Base-by-base conservation (phyloP, 1,140 invertebrate species). In the Nephotettix cincticeps region DNA sequence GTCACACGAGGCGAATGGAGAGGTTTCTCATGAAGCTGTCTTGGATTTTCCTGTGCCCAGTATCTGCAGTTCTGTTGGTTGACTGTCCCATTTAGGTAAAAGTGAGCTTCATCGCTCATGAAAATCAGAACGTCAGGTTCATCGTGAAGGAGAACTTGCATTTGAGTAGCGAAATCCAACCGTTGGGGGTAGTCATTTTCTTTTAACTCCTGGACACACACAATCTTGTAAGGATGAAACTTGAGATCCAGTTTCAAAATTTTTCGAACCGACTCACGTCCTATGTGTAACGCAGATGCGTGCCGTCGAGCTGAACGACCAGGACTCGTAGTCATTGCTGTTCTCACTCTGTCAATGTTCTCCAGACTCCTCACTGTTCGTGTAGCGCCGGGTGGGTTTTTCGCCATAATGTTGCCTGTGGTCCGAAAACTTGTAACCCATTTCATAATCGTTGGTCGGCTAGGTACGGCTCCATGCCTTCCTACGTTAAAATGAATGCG, bases 1-100 rank as follows among this genome's bases (percentile, higher is more conserved):
- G 75, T 66, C 25, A 78, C 75, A 72, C 78, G 76, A 27, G 69
- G 72, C 47, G 76, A 76, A 76, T 80, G 78, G 47, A 80, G 72
- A 71, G 77, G 78, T 54, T 65, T 76, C 67, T 78, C 70, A 71
- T 78, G 75, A 71, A 77, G 3, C 13, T 25, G 23, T 19, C 28
- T 9, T 56, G 54, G 54, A 56, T 43, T 9, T n/a, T 54, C 47
- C 23, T 11, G 19, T n/a, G 6, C 19, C 47, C 47, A 54, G 47
- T 54, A 54, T n/a, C 47, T 6, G 6, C 13, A 21, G 47, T 54
- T 54, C 23, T 54, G 19, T 21, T 54, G 13, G 23, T 19, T 54
- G 13, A 54, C 47, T 11, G 47, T 54, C 47, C 47, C 19, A 21
- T 54, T 54, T 54, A 54, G 23, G 23, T 54, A 21, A 21, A 54